Evolutionary conservation across 2,888 invertebrate species (phyloP).

Genomic region (Phyllotreta cruciferae): DNA sequence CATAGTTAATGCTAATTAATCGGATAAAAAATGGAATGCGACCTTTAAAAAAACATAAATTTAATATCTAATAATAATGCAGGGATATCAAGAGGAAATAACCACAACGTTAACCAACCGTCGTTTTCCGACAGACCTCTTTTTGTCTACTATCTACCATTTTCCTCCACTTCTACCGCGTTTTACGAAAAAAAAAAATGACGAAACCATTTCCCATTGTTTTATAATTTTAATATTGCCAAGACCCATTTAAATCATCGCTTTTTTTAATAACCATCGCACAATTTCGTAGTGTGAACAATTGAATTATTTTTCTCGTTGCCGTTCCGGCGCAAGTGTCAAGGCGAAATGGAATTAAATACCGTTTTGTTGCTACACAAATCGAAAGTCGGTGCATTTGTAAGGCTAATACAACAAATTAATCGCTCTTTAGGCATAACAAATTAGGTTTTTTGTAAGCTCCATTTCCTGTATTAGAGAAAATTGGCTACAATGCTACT

Average conservation of each 20-base stretch:
- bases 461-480: no score
- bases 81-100: slow-evolving; percentile 6
- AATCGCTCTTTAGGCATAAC: no score
- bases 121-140: slow-evolving; percentile 25
- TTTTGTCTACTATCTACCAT: slow-evolving; percentile 18
- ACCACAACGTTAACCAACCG: no score
- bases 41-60: slow-evolving; percentile 2
- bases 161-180: slow-evolving; percentile 9
- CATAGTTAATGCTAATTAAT: no score
- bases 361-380: slow-evolving; percentile 24
- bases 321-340: slow-evolving; percentile 22
- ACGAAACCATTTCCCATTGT: slow-evolving; percentile 30
- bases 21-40: not conserved
- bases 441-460: no score
- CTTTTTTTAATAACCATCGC: slow-evolving; percentile 30
- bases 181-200: slow-evolving; percentile 15
- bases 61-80: slow-evolving; percentile 1
- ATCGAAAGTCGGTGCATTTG: slow-evolving; percentile 10
- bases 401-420: slow-evolving; percentile 5
- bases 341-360: slow-evolving; percentile 28
- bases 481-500: no score
- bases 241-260: slow-evolving; percentile 31
- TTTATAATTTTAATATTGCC: slow-evolving; percentile 32
- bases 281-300: slow-evolving; percentile 33
- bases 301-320: slow-evolving; percentile 31